Evolutionary conservation across 1,140 invertebrate genomes (phyloP).

Genomic region (Tetramorium alpestre): DNA sequence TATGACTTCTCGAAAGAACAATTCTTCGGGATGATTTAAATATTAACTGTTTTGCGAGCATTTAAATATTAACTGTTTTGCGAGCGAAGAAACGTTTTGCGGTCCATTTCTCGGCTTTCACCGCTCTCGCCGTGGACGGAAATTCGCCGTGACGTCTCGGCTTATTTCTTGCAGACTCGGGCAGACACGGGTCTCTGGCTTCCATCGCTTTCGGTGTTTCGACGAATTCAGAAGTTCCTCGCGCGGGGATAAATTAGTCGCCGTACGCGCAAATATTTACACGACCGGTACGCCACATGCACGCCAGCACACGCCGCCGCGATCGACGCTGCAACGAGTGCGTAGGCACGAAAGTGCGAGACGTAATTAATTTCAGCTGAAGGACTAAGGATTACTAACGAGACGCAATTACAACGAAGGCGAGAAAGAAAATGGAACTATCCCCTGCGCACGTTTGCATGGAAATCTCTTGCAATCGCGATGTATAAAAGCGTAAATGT

Average conservation of each 20-base stretch:
- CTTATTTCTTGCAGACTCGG: neutral
- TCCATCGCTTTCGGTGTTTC: neutral
- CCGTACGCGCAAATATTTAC: conserved; percentile 25
- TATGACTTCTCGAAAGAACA: neutral
- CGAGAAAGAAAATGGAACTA: neutral
- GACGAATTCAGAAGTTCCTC: neutral
- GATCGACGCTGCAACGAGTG: neutral
- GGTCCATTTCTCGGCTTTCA: conserved; percentile 61
- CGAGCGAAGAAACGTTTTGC: conserved; percentile 35
- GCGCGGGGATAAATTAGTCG: neutral
- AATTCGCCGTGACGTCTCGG: conserved; percentile 35
- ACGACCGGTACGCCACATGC: neutral
- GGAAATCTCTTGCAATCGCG: neutral
- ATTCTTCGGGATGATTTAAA: conserved; percentile 32
- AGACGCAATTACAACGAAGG: neutral
- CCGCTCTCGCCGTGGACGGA: conserved; percentile 45
- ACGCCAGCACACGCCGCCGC: neutral
- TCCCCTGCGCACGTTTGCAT: neutral
- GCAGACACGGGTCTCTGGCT: conserved; percentile 4
- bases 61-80: conserved; percentile 35
- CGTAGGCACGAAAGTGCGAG: neutral
- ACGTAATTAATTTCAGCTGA: conserved; percentile 28
- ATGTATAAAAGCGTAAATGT: neutral
- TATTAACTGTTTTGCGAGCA: conserved; percentile 13
- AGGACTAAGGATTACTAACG: neutral